phyloP scores from a whole-genome alignment of 2,113 vertebrate genomes.

The Hypocryptadius cinnamomeus region DNA sequence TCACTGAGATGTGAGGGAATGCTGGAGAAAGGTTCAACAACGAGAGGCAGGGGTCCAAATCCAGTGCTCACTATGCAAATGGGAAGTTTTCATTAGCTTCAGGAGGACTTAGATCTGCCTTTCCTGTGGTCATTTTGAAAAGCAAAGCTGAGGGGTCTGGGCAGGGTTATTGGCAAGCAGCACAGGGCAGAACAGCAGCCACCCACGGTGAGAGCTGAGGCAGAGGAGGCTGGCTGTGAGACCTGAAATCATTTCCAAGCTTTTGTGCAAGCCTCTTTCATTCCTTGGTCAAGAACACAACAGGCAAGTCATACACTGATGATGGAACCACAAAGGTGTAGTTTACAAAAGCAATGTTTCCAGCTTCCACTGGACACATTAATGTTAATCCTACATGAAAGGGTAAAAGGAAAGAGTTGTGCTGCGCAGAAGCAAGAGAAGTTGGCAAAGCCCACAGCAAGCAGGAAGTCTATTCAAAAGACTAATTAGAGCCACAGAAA shows the following conservation, averaged over 20 bases:
- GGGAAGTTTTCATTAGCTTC: background rate
- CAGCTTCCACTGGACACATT: background rate
- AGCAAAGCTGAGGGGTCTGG: background rate
- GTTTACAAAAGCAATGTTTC: background rate
- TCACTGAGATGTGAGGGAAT: background rate
- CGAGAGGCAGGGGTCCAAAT: background rate
- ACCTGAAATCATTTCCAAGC: background rate
- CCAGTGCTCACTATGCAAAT: background rate
- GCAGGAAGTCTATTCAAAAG: constrained; percentile 33
- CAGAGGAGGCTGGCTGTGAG: background rate
- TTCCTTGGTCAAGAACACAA: background rate
- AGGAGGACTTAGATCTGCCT: background rate
- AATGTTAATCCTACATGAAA: background rate
- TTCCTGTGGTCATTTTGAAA: background rate
- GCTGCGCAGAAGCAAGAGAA: constrained; percentile 18
- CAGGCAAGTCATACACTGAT: background rate
- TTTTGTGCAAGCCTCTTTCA: background rate
- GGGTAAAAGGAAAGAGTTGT: background rate
- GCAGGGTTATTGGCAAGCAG: background rate
- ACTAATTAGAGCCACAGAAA: constrained; percentile 34
- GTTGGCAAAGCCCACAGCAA: constrained; percentile 9
- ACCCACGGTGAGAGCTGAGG: background rate
- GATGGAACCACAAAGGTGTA: background rate
- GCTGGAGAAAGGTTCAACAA: background rate
- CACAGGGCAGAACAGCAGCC: background rate